phyloP scores from a whole-genome alignment of 2,888 invertebrate genomes.

The Dorcus hopei region DNA sequence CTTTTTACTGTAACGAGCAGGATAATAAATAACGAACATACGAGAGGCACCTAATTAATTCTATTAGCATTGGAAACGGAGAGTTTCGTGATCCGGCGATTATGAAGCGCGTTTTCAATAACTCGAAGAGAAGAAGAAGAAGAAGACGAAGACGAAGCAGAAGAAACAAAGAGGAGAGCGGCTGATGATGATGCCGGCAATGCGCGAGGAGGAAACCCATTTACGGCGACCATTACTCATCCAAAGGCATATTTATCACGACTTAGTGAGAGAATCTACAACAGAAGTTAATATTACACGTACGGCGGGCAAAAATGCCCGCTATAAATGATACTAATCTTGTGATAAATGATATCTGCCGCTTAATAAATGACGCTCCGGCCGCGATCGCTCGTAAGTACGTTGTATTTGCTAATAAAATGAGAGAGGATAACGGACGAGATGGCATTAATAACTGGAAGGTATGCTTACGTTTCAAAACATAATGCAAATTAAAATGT shows the following conservation, averaged over 20 bases:
- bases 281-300: constrained; percentile 17
- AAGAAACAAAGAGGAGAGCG: background rate
- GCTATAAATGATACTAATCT: constrained; percentile 24
- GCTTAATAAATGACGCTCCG: constrained; percentile 14
- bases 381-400: constrained; percentile 7
- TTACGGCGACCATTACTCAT: constrained; percentile 19
- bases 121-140: background rate
- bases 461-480: background rate
- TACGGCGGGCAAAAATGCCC: background rate
- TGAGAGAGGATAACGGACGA: background rate
- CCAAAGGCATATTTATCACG: constrained; percentile 19
- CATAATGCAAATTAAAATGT: background rate
- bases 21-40: no score
- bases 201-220: constrained; percentile 13
- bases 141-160: background rate
- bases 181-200: background rate
- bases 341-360: constrained; percentile 20
- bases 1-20: no score
- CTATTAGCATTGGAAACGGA: background rate
- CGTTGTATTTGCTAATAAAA: constrained; percentile 11
- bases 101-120: constrained; percentile 1
- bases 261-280: constrained; percentile 18
- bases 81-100: background rate
- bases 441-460: background rate
- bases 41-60: background rate